Evolutionary conservation across 1,140 invertebrate genomes (phyloP), one percentile per base, ranked within the genome.

Genomic region (Lucilia sericata): DNA sequence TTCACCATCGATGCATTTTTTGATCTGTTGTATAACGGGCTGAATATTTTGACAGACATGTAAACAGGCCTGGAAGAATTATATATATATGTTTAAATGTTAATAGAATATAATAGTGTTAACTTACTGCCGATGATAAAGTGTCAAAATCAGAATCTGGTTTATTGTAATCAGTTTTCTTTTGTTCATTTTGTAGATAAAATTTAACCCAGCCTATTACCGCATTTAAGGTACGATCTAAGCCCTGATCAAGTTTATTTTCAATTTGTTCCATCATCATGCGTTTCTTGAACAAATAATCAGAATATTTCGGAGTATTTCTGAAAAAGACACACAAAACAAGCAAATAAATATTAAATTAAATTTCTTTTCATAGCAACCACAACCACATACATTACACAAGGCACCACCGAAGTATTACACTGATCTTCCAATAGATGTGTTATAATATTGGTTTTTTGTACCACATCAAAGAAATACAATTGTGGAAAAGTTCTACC

Each of bases 401-500:
- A 94, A 36, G 98, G 98, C 65, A 99, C 92, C 5, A 99, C 92
- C 85, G 95, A 96, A 88, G 99, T 97, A 87, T 95, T 95, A 90
- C 98, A 99, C 87, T 98, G 96, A 91, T 99, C 99, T 86, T 98
- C 98, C 88, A 99, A 94, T 84, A 99, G 92, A 91, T 98, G 96
- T n/a, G 98, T 96, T 83, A 99, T 98, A 74, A 96, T 96, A 91
- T 99, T 99, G n/a, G 96, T 96, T 91, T 99, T 97, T 86, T 97
- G 95, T 7, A 98, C 96, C 17, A 98, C 95, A 90, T 97, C 96
- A 89, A 99, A 99, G 92, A 99, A 99, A 91, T 98, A 96, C 76
- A 99, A 95, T 89, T 97, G 93, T 86, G 98, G 94, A 75, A 95
- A 94, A 25, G 93, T 93, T 86, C 95, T 94, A 84, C 95, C 96